Evolutionary conservation across 1,140 invertebrate species (phyloP), one percentile per base, ranked within the genome.

Genomic region (Orchestia grillus): DNA sequence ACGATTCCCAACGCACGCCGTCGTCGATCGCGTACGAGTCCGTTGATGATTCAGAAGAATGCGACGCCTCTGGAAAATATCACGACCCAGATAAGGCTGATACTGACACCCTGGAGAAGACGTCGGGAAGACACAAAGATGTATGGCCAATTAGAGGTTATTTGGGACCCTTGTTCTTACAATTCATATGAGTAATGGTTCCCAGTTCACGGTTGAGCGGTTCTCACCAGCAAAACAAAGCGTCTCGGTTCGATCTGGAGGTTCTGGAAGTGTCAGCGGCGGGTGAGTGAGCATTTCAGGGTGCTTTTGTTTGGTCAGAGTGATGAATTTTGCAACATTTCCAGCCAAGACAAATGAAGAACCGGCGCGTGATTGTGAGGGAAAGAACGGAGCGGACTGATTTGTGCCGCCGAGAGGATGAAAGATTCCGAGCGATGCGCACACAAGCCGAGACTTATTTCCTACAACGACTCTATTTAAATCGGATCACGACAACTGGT

Each of bases 291-390:
- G 92, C 92, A 94, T 94, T 94, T 94, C 92, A 94, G 44, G 92
- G 11, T 94, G 41, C 92, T 94, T 94, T 94, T 94, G 92, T 94
- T 94, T 44, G 44, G 36, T 15, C 43, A 47, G 90, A 92, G 92
- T 94, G 92, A 94, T 94, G 92, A 94, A 94, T 94, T 94, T 47
- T 94, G 44, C 92, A 94, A 47, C 92, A 94, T 94, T 94, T 94
- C 92, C 15, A 94, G 41, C 92, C 8, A 47, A 94, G 92, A 94
- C 92, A 94, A 44, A 45, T 94, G 92, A 94, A 94, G 92, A 94
- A 47, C 44, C 6, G 44, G 19, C 44, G 44, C 43, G 47, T 94
- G 23, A 94, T 94, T 41, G 88, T 15, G n/a, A 90, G 88, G 43
- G 88, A 42, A 90, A 44, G 87, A 41, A 77, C 62, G 62, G 28